Conservation (phyloP, 2,888 invertebrate species). For the Drosophila nr. medialis region DNA sequence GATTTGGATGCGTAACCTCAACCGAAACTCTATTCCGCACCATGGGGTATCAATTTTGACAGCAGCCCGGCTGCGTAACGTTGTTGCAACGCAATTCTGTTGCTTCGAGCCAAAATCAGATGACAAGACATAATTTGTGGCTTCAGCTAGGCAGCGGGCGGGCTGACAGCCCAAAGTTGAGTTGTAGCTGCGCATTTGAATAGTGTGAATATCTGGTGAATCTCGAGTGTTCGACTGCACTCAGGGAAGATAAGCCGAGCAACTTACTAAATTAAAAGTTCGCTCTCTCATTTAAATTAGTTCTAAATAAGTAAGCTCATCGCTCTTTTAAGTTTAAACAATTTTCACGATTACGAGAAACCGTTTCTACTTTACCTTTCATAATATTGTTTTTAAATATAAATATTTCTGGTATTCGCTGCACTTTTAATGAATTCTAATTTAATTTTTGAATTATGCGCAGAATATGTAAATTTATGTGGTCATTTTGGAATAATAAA, state of each 20-base stretch:
- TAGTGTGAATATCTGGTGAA: neutral
- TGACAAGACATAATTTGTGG: constrained; percentile 1
- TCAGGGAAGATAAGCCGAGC: neutral
- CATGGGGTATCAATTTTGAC: constrained; percentile 14
- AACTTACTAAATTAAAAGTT: neutral
- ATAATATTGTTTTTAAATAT: neutral
- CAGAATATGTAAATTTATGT: neutral
- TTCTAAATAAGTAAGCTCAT: too few relatives aligned
- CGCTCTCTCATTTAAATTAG: too few relatives aligned
- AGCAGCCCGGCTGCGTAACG: constrained; percentile 24
- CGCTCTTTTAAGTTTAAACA: neutral
- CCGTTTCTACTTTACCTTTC: neutral
- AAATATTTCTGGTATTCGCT: neutral
- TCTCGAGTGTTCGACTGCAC: neutral
- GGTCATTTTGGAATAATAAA: neutral
- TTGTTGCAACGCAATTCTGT: neutral
- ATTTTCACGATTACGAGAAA: neutral
- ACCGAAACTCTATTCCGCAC: constrained; percentile 3
- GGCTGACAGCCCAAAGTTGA: neutral
- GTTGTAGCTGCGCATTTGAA: neutral
- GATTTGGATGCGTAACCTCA: constrained; percentile 8
- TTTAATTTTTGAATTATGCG: neutral
- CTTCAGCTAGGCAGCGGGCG: neutral
- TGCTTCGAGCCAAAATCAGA: neutral
- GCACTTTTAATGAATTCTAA: neutral